Conservation (phyloP, 2,888 invertebrate species). For the Operophtera brumata region DNA sequence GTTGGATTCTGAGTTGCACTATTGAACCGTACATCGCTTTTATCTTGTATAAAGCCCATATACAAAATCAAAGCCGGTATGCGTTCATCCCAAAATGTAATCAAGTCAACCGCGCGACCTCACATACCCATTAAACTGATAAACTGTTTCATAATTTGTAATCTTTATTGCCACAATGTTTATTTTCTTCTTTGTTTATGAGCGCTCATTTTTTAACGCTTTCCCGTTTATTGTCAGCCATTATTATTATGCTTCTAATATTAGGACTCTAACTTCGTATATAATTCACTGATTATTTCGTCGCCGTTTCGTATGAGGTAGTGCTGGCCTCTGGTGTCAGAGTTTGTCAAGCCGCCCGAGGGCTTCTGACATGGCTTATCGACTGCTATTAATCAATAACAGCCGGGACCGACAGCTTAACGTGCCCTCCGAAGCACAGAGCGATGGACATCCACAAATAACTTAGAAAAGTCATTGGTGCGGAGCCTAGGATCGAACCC, state of each 20-base stretch:
- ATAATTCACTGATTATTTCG: neutral
- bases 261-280: conserved; percentile 1
- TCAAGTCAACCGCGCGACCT: conserved; percentile 57
- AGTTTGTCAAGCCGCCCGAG: too few relatives aligned
- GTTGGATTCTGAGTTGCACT: too few relatives aligned
- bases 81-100: conserved; percentile 53
- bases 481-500: too few relatives aligned
- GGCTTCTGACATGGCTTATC: too few relatives aligned
- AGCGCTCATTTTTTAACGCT: conserved; percentile 30
- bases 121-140: conserved; percentile 58
- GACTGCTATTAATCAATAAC: too few relatives aligned
- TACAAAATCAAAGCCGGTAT: neutral
- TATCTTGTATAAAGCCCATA: neutral
- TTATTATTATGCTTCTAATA: conserved; percentile 16
- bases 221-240: conserved; percentile 19
- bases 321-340: too few relatives aligned
- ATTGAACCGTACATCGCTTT: too few relatives aligned
- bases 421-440: too few relatives aligned
- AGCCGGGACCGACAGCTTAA: too few relatives aligned
- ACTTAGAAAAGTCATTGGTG: too few relatives aligned
- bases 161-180: conserved; percentile 45
- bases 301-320: too few relatives aligned
- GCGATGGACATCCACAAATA: too few relatives aligned
- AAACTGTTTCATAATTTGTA: conserved; percentile 60
- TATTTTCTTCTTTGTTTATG: conserved; percentile 50